phyloP scores from a whole-genome alignment of 2,797 vertebrate genomes.

The Microcaecilia unicolor region DNA sequence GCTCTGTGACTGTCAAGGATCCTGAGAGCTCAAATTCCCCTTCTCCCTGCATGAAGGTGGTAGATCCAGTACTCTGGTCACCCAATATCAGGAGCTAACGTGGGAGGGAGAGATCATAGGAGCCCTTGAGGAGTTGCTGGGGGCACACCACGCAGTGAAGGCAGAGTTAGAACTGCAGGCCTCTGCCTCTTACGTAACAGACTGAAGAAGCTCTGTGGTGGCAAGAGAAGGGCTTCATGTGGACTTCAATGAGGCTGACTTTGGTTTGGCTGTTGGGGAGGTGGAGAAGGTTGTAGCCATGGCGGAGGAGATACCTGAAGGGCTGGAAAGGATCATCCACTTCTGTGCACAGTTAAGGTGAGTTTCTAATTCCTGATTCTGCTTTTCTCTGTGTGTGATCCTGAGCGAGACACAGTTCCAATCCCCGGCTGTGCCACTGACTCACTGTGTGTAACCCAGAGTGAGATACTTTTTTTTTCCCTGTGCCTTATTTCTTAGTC shows the following conservation, averaged over 20 bases:
- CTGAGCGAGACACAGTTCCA: no score
- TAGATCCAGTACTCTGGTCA: neutral
- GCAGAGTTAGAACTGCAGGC: neutral
- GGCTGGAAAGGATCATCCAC: neutral
- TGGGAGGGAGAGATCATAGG: neutral
- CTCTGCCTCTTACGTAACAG: constrained; percentile 10
- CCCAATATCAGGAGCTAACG: constrained; percentile 6
- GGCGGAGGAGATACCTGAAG: constrained; percentile 1
- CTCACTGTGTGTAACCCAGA: no score
- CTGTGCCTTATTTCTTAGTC: no score
- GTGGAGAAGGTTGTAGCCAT: constrained; percentile 25
- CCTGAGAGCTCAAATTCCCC: constrained; percentile 48
- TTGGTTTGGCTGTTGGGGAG: constrained; percentile 45
- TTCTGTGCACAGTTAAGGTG: constrained; percentile 36
- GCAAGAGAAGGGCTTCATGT: neutral
- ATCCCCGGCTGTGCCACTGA: no score
- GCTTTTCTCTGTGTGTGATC: no score
- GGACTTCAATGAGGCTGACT: constrained; percentile 15
- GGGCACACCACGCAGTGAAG: neutral
- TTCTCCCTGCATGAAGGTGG: neutral
- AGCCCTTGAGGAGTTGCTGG: neutral
- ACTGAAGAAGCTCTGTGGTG: constrained; percentile 5
- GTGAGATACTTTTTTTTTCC: no score
- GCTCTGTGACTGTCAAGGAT: constrained; percentile 34
- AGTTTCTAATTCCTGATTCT: no score